These are phyloP conservation scores for Mamestra brassicae DNA, from an alignment of 2,888 invertebrate genomes.

Conservation along the genomic window DNA sequence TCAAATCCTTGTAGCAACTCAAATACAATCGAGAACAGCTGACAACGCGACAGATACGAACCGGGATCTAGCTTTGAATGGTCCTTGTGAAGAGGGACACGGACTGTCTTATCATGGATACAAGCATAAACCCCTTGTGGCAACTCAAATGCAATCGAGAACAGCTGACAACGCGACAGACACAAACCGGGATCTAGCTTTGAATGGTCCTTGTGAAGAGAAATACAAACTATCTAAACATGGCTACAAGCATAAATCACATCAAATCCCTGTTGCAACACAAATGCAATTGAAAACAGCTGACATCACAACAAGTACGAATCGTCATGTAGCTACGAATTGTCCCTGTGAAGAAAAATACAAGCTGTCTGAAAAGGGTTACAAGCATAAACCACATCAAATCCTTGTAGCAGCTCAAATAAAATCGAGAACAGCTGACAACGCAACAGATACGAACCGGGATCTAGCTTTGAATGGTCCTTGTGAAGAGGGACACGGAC, in stretches of 20 bases:
- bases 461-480: background rate
- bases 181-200: background rate
- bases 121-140: background rate
- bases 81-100: background rate
- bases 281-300: background rate
- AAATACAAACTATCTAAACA: background rate
- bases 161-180: background rate
- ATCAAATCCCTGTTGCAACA: background rate
- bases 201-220: conserved; percentile 4
- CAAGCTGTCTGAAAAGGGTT: background rate
- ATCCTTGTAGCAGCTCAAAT: background rate
- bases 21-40: background rate
- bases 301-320: background rate
- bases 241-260: too few relatives aligned
- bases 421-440: background rate
- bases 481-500: too few relatives aligned
- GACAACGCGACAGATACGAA: background rate
- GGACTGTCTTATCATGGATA: background rate
- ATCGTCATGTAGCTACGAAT: background rate
- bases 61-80: background rate
- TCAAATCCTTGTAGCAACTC: background rate
- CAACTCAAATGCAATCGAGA: conserved; percentile 5
- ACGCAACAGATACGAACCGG: background rate
- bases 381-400: background rate
- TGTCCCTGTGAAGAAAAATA: background rate